These are phyloP conservation scores for Drosophila albomicans DNA, from an alignment of 1,140 invertebrate species.

Conservation along the genomic window DNA sequence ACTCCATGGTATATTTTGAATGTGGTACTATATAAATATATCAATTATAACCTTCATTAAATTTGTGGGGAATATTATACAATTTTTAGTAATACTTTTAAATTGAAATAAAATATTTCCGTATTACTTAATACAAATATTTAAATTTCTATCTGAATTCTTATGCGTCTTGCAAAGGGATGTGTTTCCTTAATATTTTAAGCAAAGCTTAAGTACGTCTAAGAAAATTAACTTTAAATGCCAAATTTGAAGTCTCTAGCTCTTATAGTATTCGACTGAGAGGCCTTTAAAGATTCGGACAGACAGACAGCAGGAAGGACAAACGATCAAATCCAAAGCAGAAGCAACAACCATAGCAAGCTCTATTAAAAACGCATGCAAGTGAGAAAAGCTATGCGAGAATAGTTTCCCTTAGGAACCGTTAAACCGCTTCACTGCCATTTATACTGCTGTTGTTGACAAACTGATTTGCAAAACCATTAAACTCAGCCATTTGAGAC, in stretches of 20 bases:
- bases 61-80: too few species aligned
- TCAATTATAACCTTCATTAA: too few species aligned
- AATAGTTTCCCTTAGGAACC: constrained; percentile 1
- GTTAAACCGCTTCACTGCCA: not conserved
- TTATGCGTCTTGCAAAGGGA: too few species aligned
- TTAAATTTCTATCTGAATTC: too few species aligned
- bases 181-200: too few species aligned
- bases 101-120: too few species aligned
- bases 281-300: not conserved
- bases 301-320: not conserved
- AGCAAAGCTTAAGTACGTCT: not conserved
- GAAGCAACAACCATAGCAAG: not conserved
- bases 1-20: too few species aligned
- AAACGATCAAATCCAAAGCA: not conserved
- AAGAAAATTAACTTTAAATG: not conserved
- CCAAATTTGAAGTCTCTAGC: not conserved
- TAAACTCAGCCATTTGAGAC: constrained; percentile 1
- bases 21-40: too few species aligned
- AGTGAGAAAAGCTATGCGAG: not conserved
- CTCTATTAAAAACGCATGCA: not conserved
- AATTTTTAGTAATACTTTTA: too few species aligned
- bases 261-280: not conserved
- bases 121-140: too few species aligned
- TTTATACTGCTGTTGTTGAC: constrained; percentile 18
- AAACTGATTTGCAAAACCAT: constrained; percentile 35